Evolutionary conservation across 2,797 vertebrate genomes (phyloP).

Genomic region (Salarias fasciatus): DNA sequence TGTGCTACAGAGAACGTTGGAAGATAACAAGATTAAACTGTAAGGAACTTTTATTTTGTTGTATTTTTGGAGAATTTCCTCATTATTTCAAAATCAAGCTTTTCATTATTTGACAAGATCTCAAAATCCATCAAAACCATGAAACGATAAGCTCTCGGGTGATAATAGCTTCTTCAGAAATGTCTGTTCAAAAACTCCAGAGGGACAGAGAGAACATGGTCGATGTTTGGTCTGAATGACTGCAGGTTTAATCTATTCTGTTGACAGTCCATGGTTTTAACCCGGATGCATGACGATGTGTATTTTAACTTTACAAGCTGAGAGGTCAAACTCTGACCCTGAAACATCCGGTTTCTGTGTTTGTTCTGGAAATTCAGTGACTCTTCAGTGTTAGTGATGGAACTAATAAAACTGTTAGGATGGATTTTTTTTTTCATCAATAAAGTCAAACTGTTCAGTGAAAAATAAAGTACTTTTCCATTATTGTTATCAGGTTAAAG

Average conservation of each 20-base stretch:
- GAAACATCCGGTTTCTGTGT: neutral
- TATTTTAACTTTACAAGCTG: slow-evolving; percentile 5
- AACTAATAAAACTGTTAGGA: slow-evolving; percentile 5
- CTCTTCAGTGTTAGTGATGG: slow-evolving; percentile 2
- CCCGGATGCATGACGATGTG: neutral
- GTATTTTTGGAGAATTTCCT: neutral
- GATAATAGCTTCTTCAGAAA: neutral
- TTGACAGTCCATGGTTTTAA: too few relatives aligned
- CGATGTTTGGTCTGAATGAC: too few relatives aligned
- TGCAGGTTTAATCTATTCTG: too few relatives aligned
- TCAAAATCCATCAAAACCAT: neutral
- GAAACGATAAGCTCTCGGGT: neutral
- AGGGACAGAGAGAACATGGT: too few relatives aligned
- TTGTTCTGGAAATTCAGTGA: slow-evolving; percentile 1
- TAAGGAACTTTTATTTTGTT: neutral
- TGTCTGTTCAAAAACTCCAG: neutral
- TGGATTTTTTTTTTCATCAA: neutral
- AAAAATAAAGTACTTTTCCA: too few relatives aligned
- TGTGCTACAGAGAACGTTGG: too few relatives aligned
- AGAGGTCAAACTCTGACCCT: slow-evolving; percentile 8
- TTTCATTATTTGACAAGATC: slow-evolving; percentile 16
- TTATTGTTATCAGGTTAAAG: too few relatives aligned
- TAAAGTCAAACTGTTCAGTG: too few relatives aligned
- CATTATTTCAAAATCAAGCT: slow-evolving; percentile 20
- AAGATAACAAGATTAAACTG: neutral